Conservation (phyloP, 2,888 invertebrate genomes). For the Salticus scenicus region DNA sequence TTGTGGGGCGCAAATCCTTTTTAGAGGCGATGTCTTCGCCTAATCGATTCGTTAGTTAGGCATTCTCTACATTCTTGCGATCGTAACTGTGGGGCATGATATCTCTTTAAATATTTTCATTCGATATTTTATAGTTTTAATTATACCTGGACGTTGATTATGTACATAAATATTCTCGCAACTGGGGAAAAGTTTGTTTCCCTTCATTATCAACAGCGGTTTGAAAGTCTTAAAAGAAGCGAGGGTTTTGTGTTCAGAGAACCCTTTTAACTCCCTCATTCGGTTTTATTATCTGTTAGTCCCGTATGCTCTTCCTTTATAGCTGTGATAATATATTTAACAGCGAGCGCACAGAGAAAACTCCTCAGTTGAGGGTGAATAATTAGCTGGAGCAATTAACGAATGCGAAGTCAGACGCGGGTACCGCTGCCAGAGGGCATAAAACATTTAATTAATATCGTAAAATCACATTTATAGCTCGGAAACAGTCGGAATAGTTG, state of each 20-base stretch:
- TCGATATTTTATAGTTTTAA: slow-evolving; percentile 70
- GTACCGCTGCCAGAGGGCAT: slow-evolving; percentile 59
- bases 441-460: slow-evolving; percentile 70
- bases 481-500: slow-evolving; percentile 65
- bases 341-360: slow-evolving; percentile 33
- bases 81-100: slow-evolving; percentile 59
- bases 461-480: slow-evolving; percentile 70
- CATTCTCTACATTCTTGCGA: slow-evolving; percentile 59
- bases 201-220: slow-evolving; percentile 47
- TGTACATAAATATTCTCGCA: slow-evolving; percentile 62
- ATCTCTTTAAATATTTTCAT: slow-evolving; percentile 70
- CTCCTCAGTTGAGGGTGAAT: slow-evolving; percentile 58
- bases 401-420: slow-evolving; percentile 63
- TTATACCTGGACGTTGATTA: slow-evolving; percentile 70
- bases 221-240: slow-evolving; percentile 41
- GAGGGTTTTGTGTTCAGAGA: slow-evolving; percentile 3
- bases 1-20: slow-evolving; percentile 23
- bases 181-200: slow-evolving; percentile 56
- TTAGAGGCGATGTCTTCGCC: slow-evolving; percentile 12
- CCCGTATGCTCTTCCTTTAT: slow-evolving; percentile 68
- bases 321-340: slow-evolving; percentile 69
- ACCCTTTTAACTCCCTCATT: slow-evolving; percentile 46
- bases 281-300: slow-evolving; percentile 69
- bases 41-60: slow-evolving; percentile 52
- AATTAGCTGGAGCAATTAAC: slow-evolving; percentile 67